Conservation (phyloP, 2,797 vertebrate genomes). For the Argyrosomus regius region DNA sequence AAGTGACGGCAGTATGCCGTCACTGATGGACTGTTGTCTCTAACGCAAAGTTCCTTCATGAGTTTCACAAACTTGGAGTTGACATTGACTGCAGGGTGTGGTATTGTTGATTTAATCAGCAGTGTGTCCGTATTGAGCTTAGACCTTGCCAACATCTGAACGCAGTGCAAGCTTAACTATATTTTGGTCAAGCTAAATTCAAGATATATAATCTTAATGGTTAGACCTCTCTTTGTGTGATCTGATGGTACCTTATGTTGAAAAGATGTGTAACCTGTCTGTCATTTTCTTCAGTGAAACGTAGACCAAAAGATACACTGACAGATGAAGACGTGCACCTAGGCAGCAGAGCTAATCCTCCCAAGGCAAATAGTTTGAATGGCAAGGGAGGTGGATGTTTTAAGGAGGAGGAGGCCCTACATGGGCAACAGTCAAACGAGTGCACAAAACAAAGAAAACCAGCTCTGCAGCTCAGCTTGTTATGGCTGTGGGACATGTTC, state of each 20-base stretch:
- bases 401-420: constrained; percentile 40
- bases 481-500: constrained; percentile 50
- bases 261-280: constrained; percentile 23
- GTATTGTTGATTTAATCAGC: not conserved
- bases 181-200: not conserved
- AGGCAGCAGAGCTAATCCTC: constrained; percentile 54
- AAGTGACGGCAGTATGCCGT: not conserved
- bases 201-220: not conserved
- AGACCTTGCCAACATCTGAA: not conserved
- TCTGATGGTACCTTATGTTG: constrained; percentile 28
- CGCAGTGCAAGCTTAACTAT: not conserved
- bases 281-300: constrained; percentile 47
- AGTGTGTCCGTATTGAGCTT: not conserved
- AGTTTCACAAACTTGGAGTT: constrained; percentile 1
- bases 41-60: not conserved
- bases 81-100: not conserved
- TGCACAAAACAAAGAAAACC: constrained; percentile 41
- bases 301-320: constrained; percentile 45
- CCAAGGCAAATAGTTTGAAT: constrained; percentile 55
- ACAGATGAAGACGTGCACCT: constrained; percentile 50
- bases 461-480: constrained; percentile 53
- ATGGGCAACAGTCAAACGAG: constrained; percentile 66
- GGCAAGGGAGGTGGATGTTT: constrained; percentile 53
- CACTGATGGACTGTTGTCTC: constrained; percentile 15
- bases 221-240: not conserved